Evolutionary conservation across 64 coral and sea anemone genomes (phyloP), one percentile per base, ranked within the genome.

Genomic region (Montipora sp.): DNA sequence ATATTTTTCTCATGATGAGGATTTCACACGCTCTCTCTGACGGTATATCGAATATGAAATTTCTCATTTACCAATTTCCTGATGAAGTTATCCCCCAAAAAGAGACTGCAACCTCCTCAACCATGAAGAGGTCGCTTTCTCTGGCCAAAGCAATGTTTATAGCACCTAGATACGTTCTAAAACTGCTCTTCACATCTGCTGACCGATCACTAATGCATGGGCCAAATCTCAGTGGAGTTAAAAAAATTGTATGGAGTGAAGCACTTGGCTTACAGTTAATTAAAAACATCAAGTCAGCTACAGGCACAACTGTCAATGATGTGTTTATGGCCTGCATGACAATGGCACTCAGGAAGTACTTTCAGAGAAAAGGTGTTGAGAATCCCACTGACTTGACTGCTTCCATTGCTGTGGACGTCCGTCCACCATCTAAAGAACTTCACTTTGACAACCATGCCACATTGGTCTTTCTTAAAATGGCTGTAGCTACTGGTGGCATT

Each of bases 261-360:
- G 83, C 89, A 24, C 80, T 91, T 43, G 92, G 89, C 20, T 67
- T 96, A 4, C 49, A 96, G 16, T 22, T 96, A 1, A 81, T 99
- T 12, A 99, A 99, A 59, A 23, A 90, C 70, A 96, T 99, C 12
- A 99, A 99, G 50, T 77, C 51, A 72, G 75, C 51, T 10, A 96
- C 98, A 77, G 89, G 84, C 6, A 94, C 98, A 24, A 99, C 98
- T 10, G 89, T 99, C 9, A 99, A 99, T 80, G 98, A 99, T 83
- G 94, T 99, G 8, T 50, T 99, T n/a, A 93, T 96, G 79, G 77
- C 98, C 12, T 96, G 94, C 22, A 72, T 99, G 6, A 76, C 91
- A 14, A 88, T 73, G 22, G 95, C 94, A 63, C 78, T 99, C 27
- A 87, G 95, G 6, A 91, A 84, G 6, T 99, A 96, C 75, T 96